phyloP scores from a whole-genome alignment of 2,113 vertebrate species.

The Nothoprocta pentlandii region DNA sequence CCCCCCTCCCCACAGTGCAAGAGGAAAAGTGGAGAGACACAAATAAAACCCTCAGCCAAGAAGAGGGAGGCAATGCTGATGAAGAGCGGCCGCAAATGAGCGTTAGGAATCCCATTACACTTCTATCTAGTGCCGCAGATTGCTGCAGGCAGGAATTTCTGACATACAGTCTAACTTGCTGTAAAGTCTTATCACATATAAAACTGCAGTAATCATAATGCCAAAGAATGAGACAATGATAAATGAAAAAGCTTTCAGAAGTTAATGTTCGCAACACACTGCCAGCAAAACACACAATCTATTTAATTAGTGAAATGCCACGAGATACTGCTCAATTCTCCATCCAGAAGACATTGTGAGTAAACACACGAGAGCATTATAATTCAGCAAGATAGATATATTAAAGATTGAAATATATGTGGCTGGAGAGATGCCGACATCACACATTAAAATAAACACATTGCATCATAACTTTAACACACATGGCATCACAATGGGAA shows the following conservation, averaged over 20 bases:
- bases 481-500: slow-evolving; percentile 37
- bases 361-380: slow-evolving; percentile 42
- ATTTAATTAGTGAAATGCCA: slow-evolving; percentile 73
- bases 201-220: slow-evolving; percentile 68
- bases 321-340: slow-evolving; percentile 50
- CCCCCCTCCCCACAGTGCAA: not conserved
- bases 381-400: slow-evolving; percentile 40
- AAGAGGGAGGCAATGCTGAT: slow-evolving; percentile 41
- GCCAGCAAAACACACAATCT: slow-evolving; percentile 69
- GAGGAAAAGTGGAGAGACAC: not conserved
- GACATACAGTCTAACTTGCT: slow-evolving; percentile 55
- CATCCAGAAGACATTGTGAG: slow-evolving; percentile 25
- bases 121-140: slow-evolving; percentile 50
- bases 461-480: slow-evolving; percentile 47
- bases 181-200: slow-evolving; percentile 67
- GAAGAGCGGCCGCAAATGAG: slow-evolving; percentile 35
- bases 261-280: slow-evolving; percentile 62
- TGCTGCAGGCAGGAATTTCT: slow-evolving; percentile 59
- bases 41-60: slow-evolving; percentile 24
- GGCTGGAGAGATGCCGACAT: slow-evolving; percentile 42
- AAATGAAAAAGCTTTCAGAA: slow-evolving; percentile 73
- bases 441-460: slow-evolving; percentile 57
- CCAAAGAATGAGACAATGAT: slow-evolving; percentile 69
- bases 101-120: slow-evolving; percentile 60
- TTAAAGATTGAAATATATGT: slow-evolving; percentile 57